These are phyloP conservation scores for Rhagoletis zephyria DNA, from an alignment of 1,140 invertebrate species.

Conservation along the genomic window DNA sequence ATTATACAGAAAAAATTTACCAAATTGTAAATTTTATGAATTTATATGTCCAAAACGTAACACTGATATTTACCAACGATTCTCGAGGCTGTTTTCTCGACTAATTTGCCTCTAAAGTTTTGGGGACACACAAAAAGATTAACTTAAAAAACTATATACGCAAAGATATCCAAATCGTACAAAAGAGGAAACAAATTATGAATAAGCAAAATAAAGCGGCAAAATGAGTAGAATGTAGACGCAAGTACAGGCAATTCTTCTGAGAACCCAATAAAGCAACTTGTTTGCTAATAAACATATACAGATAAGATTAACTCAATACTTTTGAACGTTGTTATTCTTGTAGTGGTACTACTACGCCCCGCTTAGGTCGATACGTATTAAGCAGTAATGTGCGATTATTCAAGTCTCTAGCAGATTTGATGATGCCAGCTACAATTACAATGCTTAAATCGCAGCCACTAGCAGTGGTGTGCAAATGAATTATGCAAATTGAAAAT, in stretches of 20 bases:
- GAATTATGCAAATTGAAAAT: conserved; percentile 38
- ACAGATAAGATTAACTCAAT: conserved; percentile 47
- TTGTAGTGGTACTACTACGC: too few species aligned
- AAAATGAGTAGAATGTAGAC: background rate
- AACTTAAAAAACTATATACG: too few species aligned
- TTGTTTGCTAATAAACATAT: conserved; percentile 47
- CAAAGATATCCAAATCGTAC: too few species aligned
- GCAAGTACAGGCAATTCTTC: conserved; percentile 18
- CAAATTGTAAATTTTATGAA: too few species aligned
- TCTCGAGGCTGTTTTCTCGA: too few species aligned
- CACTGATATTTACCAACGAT: too few species aligned
- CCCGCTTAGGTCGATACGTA: background rate
- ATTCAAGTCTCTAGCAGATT: background rate
- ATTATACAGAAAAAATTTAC: too few species aligned
- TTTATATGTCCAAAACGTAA: too few species aligned
- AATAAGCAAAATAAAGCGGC: too few species aligned
- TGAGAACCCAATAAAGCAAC: conserved; percentile 33
- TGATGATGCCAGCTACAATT: background rate
- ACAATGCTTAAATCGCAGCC: conserved; percentile 6
- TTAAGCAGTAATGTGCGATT: background rate
- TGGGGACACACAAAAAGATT: too few species aligned
- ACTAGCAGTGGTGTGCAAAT: conserved; percentile 18
- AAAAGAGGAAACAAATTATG: too few species aligned
- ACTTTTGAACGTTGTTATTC: background rate
- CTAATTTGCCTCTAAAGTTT: too few species aligned